Percentiles rank a stretch among this genome's conserved stretches.
phyloP scores from a whole-genome alignment of 2,113 vertebrate genomes.

The Scatophagus argus region DNA sequence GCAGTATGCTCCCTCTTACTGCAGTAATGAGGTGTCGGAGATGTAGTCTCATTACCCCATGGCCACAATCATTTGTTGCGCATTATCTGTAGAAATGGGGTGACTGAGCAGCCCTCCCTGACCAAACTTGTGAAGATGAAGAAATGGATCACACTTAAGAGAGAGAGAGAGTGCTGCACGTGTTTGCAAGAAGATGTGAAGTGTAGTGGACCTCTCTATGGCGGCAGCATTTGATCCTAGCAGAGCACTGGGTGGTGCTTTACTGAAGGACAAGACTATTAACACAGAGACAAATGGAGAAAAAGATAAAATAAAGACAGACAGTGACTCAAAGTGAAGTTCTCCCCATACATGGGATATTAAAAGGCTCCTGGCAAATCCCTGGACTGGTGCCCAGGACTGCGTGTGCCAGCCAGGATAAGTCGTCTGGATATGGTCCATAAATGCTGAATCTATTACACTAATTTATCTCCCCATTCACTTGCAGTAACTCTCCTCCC shows the following conservation, averaged over 20 bases:
- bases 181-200: conserved; percentile 10
- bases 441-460: conserved; percentile 42
- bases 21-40: conserved; percentile 18
- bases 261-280: conserved; percentile 46
- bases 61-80: background rate
- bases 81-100: conserved; percentile 22
- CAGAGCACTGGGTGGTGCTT: conserved; percentile 28
- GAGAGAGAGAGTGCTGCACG: conserved; percentile 21
- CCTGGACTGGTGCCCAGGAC: conserved; percentile 54
- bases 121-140: conserved; percentile 23
- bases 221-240: conserved; percentile 29
- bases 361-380: conserved; percentile 45
- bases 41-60: conserved; percentile 7
- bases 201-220: conserved; percentile 2
- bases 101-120: background rate
- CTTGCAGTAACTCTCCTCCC: conserved; percentile 13
- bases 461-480: conserved; percentile 38
- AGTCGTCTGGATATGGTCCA: conserved; percentile 48
- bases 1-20: background rate
- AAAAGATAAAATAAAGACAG: conserved; percentile 31
- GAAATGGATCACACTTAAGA: conserved; percentile 34
- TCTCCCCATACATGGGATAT: conserved; percentile 35
- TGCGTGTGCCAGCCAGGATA: conserved; percentile 39
- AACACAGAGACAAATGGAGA: conserved; percentile 4
- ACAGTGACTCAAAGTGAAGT: conserved; percentile 39